Base-by-base conservation (phyloP, 2,888 invertebrate species). In the Noctua fimbriata region DNA sequence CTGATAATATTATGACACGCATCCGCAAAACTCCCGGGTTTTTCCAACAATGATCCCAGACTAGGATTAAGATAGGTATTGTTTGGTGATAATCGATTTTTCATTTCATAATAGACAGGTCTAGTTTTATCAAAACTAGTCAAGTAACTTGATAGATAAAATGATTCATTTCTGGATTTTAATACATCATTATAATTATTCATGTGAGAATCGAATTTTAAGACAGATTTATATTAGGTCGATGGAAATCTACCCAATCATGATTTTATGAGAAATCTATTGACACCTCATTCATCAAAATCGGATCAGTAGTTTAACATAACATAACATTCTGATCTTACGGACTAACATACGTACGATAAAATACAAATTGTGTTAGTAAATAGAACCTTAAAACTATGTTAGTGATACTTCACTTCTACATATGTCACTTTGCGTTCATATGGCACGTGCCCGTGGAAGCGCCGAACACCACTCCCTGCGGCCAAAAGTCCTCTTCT, bases 11-110 rank as follows among this genome's bases (percentile, higher is more conserved):
- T n/a, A 21, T 21, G 2, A 55, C 44, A 32, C 5, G n/a, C 6
- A n/a, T 44, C 2, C 21, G 12, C 9, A 32, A 21, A 63, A 71
- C n/a, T 52, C 5, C 21, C 12, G 32, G 16, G 21, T 44, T 65
- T 65, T n/a, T 16, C 12, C 14, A 60, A 79, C n/a, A 80, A 52
- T 80, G 9, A 52, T 44, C 24, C 44, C 81, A 44, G n/a, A 36
- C 44, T 47, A 28, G 21, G 60, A 79, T 60, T 77, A 36, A 32
- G n/a, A 44, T 49, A 70, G 32, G 18, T 32, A 70, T 21, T 55
- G 3, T 41, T 41, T 4, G 12, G n/a, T 41, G 24, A 41, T 49
- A 28, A 76, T 44, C 6, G 10, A 0, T 77, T 52, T 60, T 63
- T 28, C 16, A 28, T 63, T 18, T 18, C 28, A 60, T 28, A 28